These are phyloP conservation scores for Ophioninae sp. DNA, from an alignment of 2,888 invertebrate species.

Conservation along the genomic window DNA sequence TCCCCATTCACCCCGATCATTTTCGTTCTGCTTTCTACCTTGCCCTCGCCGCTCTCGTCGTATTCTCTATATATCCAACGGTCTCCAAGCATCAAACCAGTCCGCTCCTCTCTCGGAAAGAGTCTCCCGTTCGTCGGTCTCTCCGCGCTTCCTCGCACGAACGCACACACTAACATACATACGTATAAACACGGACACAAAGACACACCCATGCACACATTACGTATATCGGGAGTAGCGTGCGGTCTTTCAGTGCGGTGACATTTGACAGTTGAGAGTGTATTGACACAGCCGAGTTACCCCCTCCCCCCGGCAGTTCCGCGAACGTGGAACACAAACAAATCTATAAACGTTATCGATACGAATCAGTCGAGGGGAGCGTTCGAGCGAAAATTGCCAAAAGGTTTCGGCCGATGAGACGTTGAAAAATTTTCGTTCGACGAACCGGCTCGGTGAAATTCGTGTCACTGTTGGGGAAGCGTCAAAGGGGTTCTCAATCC, in stretches of 20 bases:
- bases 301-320: not conserved
- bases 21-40: constrained; percentile 56
- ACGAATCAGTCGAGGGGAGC: not conserved
- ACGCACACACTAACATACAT: not conserved
- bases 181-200: too few relatives aligned
- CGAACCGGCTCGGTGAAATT: constrained; percentile 30
- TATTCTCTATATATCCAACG: constrained; percentile 49
- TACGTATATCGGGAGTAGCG: constrained; percentile 1
- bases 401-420: constrained; percentile 11
- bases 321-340: constrained; percentile 11
- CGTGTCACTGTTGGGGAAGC: not conserved
- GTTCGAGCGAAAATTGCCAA: not conserved
- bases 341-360: not conserved
- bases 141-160: constrained; percentile 4
- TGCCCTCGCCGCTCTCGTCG: constrained; percentile 41
- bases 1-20: constrained; percentile 51
- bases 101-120: constrained; percentile 42
- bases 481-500: constrained; percentile 15
- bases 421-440: not conserved
- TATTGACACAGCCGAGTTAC: not conserved
- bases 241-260: constrained; percentile 39
- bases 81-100: constrained; percentile 29
- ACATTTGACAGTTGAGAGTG: constrained; percentile 66
- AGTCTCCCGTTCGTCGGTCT: constrained; percentile 28
- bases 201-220: not conserved